Evolutionary conservation across 2,113 vertebrate genomes (phyloP), one percentile per base, ranked within the genome.

Genomic region (Ptychochromis oligacanthus): DNA sequence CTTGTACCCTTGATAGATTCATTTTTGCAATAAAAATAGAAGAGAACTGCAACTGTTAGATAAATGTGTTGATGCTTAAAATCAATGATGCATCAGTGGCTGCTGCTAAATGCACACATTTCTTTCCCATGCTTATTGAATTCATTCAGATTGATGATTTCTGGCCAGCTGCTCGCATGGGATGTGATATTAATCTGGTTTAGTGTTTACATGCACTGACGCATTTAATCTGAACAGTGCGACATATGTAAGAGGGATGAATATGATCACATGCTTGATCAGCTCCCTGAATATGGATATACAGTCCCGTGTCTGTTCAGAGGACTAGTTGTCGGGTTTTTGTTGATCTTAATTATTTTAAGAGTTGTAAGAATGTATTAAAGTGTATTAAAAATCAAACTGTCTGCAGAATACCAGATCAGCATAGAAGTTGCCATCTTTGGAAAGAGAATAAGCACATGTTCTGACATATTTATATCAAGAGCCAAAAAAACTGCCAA

Each of bases 41-140:
- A 65, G 12, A 28, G 11, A 28, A 67, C 52, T 79, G 56, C 81
- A 80, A 46, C 52, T 77, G 64, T 83, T 80, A 8, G 20, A 80
- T 64, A 59, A 72, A 86, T 79, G 77, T 7, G 28, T 31, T 57
- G 43, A 62, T 58, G 24, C 52, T 24, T 14, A 75, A 87, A 88
- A 77, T 82, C 65, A 74, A 81, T 77, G 17, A 65, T 49, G 60
- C 11, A 65, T 78, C 26, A 13, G 28, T 34, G 7, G 43, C 67
- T 77, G 24, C 26, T 31, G 26, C 67, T 72, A 28, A 72, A 54
- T 72, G 18, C 18, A 34, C 46, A 31, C 46, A 1, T 54, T 54
- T 72, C 49, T 31, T 72, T 72, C 34, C 54, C 31, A 28, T 14
- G 11, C 26, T 72, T 46, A 72, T n/a, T 54, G 46, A 72, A 34